Evolutionary conservation across 2,113 vertebrate species (phyloP).

Genomic region (Arizona elegans): DNA sequence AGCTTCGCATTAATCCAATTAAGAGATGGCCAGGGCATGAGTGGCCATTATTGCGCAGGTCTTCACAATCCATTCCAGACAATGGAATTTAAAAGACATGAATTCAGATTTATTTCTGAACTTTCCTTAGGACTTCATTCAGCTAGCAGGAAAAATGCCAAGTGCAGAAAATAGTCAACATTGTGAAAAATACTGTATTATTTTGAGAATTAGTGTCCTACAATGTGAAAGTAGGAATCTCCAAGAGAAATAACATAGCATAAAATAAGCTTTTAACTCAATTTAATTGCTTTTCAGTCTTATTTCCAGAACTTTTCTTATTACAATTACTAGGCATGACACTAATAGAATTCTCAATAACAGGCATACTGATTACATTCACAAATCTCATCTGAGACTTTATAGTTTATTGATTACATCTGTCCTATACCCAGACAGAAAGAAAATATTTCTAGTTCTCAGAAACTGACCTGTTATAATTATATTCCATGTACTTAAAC

Average conservation of each 20-base stretch:
- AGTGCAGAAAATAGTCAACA: slow-evolving; percentile 46
- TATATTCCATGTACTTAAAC: not conserved
- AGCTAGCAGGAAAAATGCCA: slow-evolving; percentile 34
- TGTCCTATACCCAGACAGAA: not conserved
- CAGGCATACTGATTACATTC: not conserved
- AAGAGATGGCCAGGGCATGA: too few relatives aligned
- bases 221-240: not conserved
- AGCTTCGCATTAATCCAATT: too few relatives aligned
- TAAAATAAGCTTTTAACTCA: slow-evolving; percentile 11
- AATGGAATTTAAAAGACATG: slow-evolving; percentile 37
- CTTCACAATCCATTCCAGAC: not conserved
- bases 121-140: slow-evolving; percentile 37
- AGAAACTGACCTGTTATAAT: not conserved
- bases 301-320: not conserved
- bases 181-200: slow-evolving; percentile 30
- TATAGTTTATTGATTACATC: not conserved
- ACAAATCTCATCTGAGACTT: not conserved
- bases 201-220: slow-evolving; percentile 36
- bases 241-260: slow-evolving; percentile 3
- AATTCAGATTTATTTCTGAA: slow-evolving; percentile 42
- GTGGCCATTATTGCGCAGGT: not conserved
- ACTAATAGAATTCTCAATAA: not conserved
- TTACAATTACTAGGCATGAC: slow-evolving; percentile 7
- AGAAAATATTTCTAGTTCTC: not conserved
- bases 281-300: not conserved